Evolutionary conservation across 2,888 invertebrate genomes (phyloP), one percentile per base, ranked within the genome.

Genomic region (Ichneumoninae sp.): DNA sequence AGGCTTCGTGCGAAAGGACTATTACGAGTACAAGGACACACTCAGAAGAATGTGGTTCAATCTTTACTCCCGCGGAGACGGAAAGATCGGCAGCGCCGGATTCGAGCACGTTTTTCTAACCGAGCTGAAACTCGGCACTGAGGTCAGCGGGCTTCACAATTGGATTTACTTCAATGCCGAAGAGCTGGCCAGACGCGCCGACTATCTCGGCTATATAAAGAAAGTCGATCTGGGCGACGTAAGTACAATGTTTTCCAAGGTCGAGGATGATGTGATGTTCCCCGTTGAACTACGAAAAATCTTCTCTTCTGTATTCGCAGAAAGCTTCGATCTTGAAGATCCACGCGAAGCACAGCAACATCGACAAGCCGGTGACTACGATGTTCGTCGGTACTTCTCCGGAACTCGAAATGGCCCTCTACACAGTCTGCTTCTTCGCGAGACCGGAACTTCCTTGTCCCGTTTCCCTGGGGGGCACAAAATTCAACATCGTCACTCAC

Each of bases 71-170:
- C 95, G 98, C 66, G 96, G 97, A 44, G 91, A 91, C 16, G 97
- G 97, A 40, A 96, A 96, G 91, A 95, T 97, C 30, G 97, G 98
- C 83, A 98, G 98, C 89, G 97, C 97, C 54, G 98, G 98, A 1
- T 98, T 98, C 91, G 98, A 99, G 93, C 98, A 99, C 91, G 96
- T 98, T 30, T 98, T 98, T 93, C 95, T 98, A 2, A 97, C 98
- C 0, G 98, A 99, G 95, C 94, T 97, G 0, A 97, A 97, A 93
- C 96, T 96, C 88, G 95, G 95, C 62, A 89, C 88, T 3, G 96
- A 96, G 89, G 96, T 98, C 33, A 96, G 94, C 92, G 98, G 98
- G 8, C 94, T 98, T 86, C 98, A 99, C 93, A 98, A 98, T 93
- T 98, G 98, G 98, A 94, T 98, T 44, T 97, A 97, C 93, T 98